A percentile compares a stretch with the other conserved stretches of the same genome.
Conservation (phyloP, 2,797 vertebrate genomes). For the Steatocranus sp. region DNA sequence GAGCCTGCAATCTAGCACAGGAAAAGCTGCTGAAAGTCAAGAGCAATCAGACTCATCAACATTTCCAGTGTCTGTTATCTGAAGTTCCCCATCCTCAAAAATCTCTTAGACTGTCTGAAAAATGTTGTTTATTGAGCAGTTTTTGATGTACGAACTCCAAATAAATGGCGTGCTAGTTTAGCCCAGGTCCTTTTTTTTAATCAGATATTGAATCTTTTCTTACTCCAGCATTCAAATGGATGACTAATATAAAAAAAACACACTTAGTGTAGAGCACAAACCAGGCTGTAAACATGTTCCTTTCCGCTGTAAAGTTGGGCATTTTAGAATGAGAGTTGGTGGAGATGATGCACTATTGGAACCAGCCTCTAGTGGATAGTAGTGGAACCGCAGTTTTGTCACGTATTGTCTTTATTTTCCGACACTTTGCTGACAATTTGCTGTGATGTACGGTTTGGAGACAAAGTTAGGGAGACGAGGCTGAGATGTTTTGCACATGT, state of each 20-base stretch:
- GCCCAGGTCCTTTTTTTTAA: accelerated
- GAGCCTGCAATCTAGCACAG: too few species aligned
- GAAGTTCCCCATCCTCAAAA: not conserved
- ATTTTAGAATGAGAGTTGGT: not conserved
- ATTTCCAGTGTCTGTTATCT: not conserved
- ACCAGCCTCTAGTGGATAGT: not conserved
- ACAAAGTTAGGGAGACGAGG: not conserved
- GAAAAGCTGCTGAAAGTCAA: not conserved
- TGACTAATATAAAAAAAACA: not conserved
- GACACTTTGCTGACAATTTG: not conserved
- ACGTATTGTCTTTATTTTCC: not conserved
- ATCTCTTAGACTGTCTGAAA: not conserved
- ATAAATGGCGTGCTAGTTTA: not conserved
- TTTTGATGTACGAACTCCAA: not conserved
- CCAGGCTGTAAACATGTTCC: not conserved
- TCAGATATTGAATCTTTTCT: not conserved
- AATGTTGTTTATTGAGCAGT: not conserved
- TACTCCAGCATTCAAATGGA: not conserved
- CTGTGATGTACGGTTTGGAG: not conserved
- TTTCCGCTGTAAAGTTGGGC: not conserved
- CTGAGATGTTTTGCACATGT: not conserved
- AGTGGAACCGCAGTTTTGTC: not conserved
- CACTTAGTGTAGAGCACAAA: not conserved
- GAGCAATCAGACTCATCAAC: not conserved
- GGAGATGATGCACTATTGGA: not conserved